Evolutionary conservation across 2,888 invertebrate genomes (phyloP).

Genomic region (Epirrhoe tristata): DNA sequence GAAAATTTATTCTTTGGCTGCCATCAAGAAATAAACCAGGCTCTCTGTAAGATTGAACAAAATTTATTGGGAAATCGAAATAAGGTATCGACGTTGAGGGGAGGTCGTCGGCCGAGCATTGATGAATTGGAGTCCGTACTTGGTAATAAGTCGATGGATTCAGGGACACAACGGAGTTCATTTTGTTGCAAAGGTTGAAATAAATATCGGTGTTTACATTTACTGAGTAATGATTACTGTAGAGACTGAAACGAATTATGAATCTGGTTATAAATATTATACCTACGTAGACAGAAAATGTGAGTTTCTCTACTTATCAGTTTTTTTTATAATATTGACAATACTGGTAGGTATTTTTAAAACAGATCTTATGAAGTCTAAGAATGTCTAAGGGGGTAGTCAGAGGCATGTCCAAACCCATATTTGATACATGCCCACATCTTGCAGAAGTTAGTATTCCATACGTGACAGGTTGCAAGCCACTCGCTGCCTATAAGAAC

Average conservation of each 20-base stretch:
- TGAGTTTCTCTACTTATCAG: no score
- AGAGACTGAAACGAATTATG: not conserved
- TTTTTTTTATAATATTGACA: no score
- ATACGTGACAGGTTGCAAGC: no score
- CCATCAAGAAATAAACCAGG: slow-evolving; percentile 70
- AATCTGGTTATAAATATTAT: no score
- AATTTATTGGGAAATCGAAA: slow-evolving; percentile 69
- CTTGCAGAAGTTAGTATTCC: no score
- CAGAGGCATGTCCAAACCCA: no score
- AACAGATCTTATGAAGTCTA: no score
- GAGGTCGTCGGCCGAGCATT: slow-evolving; percentile 58
- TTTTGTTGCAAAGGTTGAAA: slow-evolving; percentile 30
- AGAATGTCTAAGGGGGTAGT: no score
- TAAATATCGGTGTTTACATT: slow-evolving; percentile 36
- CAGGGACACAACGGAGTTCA: slow-evolving; percentile 43
- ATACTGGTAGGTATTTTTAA: no score
- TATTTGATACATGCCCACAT: no score
- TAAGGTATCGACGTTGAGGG: slow-evolving; percentile 56
- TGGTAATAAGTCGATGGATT: slow-evolving; percentile 41
- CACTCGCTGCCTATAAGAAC: no score
- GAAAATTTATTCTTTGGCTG: slow-evolving; percentile 74
- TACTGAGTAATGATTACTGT: not conserved
- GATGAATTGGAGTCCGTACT: slow-evolving; percentile 53
- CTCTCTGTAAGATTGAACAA: slow-evolving; percentile 66
- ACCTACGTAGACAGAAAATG: no score